phyloP scores from a whole-genome alignment of 2,797 vertebrate species.

The Apodemus agrarius region DNA sequence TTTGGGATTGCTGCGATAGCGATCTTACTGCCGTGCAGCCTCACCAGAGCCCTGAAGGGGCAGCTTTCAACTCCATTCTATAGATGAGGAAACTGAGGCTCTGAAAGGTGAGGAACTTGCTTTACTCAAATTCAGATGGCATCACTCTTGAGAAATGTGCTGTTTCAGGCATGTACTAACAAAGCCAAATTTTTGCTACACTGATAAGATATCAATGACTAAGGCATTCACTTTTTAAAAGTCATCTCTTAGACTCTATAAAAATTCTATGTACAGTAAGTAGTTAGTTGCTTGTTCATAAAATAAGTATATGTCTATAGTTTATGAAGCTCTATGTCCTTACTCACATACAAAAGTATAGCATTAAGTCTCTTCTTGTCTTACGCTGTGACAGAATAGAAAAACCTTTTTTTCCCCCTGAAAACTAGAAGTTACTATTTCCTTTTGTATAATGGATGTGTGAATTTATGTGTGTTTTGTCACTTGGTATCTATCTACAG shows the following conservation, averaged over 20 bases:
- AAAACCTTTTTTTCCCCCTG: slow-evolving; percentile 48
- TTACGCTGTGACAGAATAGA: neutral
- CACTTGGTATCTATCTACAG: neutral
- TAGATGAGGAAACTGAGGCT: slow-evolving; percentile 38
- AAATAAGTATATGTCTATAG: slow-evolving; percentile 15
- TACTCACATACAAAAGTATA: neutral
- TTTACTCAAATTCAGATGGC: slow-evolving; percentile 11
- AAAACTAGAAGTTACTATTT: neutral
- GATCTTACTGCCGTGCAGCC: neutral
- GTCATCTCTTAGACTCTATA: neutral
- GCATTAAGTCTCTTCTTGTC: neutral
- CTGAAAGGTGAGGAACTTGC: neutral
- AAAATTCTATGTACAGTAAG: neutral
- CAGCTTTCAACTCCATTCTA: neutral
- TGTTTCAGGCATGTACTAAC: slow-evolving; percentile 30
- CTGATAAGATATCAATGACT: neutral
- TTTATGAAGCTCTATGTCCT: neutral
- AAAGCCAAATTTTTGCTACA: slow-evolving; percentile 28
- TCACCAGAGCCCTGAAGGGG: neutral
- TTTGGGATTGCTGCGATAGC: neutral
- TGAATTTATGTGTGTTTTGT: neutral
- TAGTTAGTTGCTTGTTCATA: neutral
- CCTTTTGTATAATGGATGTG: neutral
- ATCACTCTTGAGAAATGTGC: neutral
- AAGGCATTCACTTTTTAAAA: neutral